Evolutionary conservation across 2,888 invertebrate genomes (phyloP).

Genomic region (Elaeidobius kamerunicus): DNA sequence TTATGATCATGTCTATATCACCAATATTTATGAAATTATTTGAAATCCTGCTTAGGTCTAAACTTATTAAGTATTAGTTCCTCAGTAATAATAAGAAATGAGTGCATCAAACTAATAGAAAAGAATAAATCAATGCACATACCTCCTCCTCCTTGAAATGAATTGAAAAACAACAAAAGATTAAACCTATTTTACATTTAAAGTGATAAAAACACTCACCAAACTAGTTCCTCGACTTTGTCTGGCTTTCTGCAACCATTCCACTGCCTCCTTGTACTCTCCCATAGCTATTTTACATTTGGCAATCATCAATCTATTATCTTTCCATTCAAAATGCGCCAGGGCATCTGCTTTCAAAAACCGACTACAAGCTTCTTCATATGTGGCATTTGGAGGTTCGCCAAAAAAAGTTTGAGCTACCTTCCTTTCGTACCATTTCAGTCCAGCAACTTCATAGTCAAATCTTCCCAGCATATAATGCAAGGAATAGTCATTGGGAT

Average conservation of each 20-base stretch:
- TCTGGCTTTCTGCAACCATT: slow-evolving; percentile 50
- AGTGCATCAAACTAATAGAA: not conserved
- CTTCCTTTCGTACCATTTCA: slow-evolving; percentile 57
- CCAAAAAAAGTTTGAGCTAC: slow-evolving; percentile 63
- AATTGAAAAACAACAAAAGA: no score
- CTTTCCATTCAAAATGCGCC: slow-evolving; percentile 54
- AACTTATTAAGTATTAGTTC: no score
- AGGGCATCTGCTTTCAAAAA: slow-evolving; percentile 56
- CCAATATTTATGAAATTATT: no score
- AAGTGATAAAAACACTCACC: slow-evolving; percentile 36
- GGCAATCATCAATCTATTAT: slow-evolving; percentile 56
- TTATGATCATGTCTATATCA: no score
- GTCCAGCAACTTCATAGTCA: slow-evolving; percentile 57
- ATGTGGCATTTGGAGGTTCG: slow-evolving; percentile 59
- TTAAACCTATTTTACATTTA: no score
- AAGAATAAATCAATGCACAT: no score
- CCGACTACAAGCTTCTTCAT: slow-evolving; percentile 59
- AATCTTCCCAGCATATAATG: slow-evolving; percentile 70
- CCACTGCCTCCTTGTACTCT: slow-evolving; percentile 52
- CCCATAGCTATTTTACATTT: slow-evolving; percentile 56
- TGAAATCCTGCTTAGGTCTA: no score
- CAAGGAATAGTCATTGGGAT: slow-evolving; percentile 59
- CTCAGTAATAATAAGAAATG: no score
- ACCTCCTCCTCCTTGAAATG: no score
- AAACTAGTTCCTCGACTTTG: slow-evolving; percentile 31